These are phyloP conservation scores for Drosophila sp. DNA, from an alignment of 1,140 invertebrate genomes.

Conservation along the genomic window DNA sequence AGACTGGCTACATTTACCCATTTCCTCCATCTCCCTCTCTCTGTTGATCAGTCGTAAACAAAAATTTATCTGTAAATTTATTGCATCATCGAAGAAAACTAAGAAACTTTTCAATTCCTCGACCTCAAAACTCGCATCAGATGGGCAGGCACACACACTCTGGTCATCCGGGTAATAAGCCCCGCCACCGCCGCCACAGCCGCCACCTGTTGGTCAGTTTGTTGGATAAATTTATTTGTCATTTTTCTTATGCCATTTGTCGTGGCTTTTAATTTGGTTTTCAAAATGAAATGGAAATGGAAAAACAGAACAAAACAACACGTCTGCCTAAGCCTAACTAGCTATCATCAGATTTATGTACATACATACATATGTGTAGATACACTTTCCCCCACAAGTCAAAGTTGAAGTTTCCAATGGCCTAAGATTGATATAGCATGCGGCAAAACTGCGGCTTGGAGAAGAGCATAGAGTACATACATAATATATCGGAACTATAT, in stretches of 20 bases:
- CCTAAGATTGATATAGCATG: too few species aligned
- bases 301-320: too few species aligned
- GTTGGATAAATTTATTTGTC: constrained; percentile 68
- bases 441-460: too few species aligned
- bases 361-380: too few species aligned
- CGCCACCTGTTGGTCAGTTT: constrained; percentile 68
- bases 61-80: constrained; percentile 77
- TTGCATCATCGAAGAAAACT: constrained; percentile 67
- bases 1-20: constrained; percentile 38
- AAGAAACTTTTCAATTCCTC: constrained; percentile 66
- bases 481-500: too few species aligned
- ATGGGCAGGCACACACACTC: neutral
- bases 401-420: too few species aligned
- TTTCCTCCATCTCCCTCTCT: neutral
- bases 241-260: constrained; percentile 65
- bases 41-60: constrained; percentile 59
- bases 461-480: too few species aligned
- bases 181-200: constrained; percentile 60
- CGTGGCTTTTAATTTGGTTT: constrained; percentile 74
- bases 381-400: too few species aligned
- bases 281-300: constrained; percentile 38
- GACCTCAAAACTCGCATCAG: constrained; percentile 9
- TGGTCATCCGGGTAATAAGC: neutral
- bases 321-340: too few species aligned
- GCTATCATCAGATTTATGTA: too few species aligned